These are phyloP conservation scores for Serilophus lunatus DNA, from an alignment of 2,113 vertebrate species.

Conservation along the genomic window DNA sequence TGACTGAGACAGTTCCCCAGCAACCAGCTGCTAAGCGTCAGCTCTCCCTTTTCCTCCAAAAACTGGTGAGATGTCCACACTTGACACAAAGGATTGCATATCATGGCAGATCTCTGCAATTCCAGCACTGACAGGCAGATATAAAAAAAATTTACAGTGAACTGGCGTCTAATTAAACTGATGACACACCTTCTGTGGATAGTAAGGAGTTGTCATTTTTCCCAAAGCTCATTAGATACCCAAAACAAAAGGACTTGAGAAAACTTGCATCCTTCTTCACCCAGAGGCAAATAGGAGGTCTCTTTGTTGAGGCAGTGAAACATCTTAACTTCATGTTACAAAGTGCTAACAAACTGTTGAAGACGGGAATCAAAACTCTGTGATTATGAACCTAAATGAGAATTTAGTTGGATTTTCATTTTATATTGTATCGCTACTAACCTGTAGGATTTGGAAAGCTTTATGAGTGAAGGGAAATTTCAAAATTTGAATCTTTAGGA, in stretches of 20 bases:
- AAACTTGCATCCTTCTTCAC: neutral
- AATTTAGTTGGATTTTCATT: neutral
- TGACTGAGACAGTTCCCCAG: neutral
- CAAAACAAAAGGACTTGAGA: neutral
- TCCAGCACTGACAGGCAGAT: neutral
- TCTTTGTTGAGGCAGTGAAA: neutral
- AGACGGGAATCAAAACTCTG: neutral
- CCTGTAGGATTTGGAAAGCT: neutral
- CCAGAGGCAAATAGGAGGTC: neutral
- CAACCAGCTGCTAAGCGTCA: neutral
- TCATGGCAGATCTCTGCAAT: neutral
- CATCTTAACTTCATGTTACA: neutral
- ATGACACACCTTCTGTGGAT: neutral
- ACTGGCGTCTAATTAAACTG: neutral
- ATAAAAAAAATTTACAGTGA: neutral
- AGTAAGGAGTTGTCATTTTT: neutral
- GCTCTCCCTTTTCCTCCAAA: neutral
- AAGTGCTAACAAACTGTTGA: neutral
- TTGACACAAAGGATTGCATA: neutral
- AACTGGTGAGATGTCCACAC: fast-evolving
- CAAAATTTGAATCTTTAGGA: neutral
- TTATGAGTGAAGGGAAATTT: neutral
- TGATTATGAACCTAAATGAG: neutral
- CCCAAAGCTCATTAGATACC: neutral
- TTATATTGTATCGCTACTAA: neutral